Evolutionary conservation across 2,888 invertebrate genomes (phyloP), one percentile per base, ranked within the genome.

Genomic region (Rotaria magnacalcarata): DNA sequence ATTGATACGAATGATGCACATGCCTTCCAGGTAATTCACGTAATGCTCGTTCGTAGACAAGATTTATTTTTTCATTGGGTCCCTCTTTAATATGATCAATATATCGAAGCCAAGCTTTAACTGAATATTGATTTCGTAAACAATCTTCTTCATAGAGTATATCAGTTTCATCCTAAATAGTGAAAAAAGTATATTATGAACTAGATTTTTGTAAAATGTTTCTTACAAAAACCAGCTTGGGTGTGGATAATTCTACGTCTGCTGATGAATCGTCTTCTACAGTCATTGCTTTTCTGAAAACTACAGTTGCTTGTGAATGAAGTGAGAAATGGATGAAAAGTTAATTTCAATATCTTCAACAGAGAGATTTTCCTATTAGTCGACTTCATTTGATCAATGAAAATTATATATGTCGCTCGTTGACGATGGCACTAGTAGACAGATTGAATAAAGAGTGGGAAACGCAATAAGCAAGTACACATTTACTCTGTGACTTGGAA

Each of bases 141-240:
- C 99, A 97, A 92, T 99, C 99, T 91, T 99, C 99, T 91, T 99
- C 99, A 90, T 96, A 99, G 0, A 97, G 96, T 74, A 99, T 92
- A 92, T 99, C 99, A 90, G 97, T 96, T 91, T 97, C 96, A 41
- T 75, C 75, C 34, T 85, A 87, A 16, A 86, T 50, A 34, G 58
- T 86, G 43, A 21, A 21, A 4, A 54, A 21, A 21, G 4, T 21
- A 54, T 21, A 54, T 21, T 0, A 54, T 2, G 10, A 47, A 80
- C 6, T 2, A 43, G 19, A 8, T n/a, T 19, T 67, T 16, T 34
- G 7, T 0, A 67, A 34, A 7, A 67, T 34, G 6, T 27, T 16
- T 27, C 41, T 67, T 34, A 67, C 67, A 67, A 67, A 67, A 27
- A 67, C 5, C 19, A 67, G 3, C 5, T 67, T 34, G 67, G 4